Base-by-base conservation (phyloP, 2,113 vertebrate species). In the Martes martes region DNA sequence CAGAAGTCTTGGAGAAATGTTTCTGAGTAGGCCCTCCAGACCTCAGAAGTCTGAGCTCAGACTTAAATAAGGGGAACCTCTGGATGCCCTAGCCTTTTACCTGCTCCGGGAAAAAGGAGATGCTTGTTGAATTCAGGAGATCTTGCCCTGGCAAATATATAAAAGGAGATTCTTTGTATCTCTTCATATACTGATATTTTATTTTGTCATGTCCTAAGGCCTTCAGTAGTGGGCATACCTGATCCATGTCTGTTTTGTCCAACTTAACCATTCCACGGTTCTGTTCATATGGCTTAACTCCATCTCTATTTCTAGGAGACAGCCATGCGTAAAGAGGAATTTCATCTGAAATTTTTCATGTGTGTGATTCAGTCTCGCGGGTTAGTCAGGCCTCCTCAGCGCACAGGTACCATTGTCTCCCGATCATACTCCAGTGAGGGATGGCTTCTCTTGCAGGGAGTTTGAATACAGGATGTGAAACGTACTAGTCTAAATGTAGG, bases 341-440 rank as follows among this genome's bases (percentile, higher is more conserved):
- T 92, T 67, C 96, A 73, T n/a, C 94, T 98, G 95, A 95, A 92
- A 82, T 83, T 97, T 98, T 97, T 97, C 94, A 95, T 96, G 94
- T 97, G 96, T 50, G 73, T 96, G 90, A 92, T 97, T 97, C 89
- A 97, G 2, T 93, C 95, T 93, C 95, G 81, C 14, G 92, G 11
- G 33, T 45, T 98, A 97, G 96, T 89, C 96, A 97, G 94, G 87
- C 97, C 84, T 82, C 28, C 91, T 90, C 90, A 96, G 88, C 79
- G 15, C 91, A 97, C 94, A 98, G 97, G 97, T 97, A 98, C 45
- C 33, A 26, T 55, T 78, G 50, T 67, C 84, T 95, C 91, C 63
- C 95, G 47, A 92, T 90, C 23, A 15, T 42, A 78, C 4, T 65
- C 73, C 42, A 86, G 59, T 79, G 50, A 81, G 11, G 61, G 63